phyloP scores from a whole-genome alignment of 2,888 invertebrate genomes.

The Polylopha cassiicola region DNA sequence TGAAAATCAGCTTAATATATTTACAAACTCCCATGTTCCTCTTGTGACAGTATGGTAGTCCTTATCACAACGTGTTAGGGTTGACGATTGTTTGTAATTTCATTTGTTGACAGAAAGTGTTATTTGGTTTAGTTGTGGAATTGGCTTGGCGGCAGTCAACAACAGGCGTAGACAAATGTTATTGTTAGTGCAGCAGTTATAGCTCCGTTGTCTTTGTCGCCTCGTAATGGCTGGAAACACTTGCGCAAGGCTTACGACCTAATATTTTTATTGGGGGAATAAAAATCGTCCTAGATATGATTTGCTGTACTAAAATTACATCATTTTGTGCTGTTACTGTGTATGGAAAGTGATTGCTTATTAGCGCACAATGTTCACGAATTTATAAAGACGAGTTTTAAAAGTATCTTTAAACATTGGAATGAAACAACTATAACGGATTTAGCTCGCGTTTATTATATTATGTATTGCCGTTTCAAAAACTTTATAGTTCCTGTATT shows the following conservation, averaged over 20 bases:
- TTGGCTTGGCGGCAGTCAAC: conserved; percentile 48
- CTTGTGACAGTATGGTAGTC: neutral
- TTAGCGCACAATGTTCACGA: too few species aligned
- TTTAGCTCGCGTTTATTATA: too few species aligned
- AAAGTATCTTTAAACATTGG: too few species aligned
- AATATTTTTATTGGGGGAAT: conserved; percentile 35
- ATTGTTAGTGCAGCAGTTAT: conserved; percentile 68
- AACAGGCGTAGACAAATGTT: conserved; percentile 54
- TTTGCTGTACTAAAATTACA: conserved; percentile 6
- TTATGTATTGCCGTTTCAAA: too few species aligned
- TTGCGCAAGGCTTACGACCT: conserved; percentile 34
- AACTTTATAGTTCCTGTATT: too few species aligned
- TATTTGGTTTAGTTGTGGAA: conserved; percentile 32
- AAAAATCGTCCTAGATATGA: conserved; percentile 25
- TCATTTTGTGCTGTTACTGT: neutral
- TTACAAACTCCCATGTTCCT: neutral
- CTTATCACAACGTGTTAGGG: conserved; percentile 1
- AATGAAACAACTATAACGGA: too few species aligned
- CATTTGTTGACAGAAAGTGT: neutral
- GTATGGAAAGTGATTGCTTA: too few species aligned
- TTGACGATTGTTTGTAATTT: neutral
- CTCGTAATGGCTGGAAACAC: conserved; percentile 54
- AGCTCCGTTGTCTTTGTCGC: conserved; percentile 47
- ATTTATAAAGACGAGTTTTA: too few species aligned
- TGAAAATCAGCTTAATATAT: conserved; percentile 23